Conservation (phyloP, 2,888 invertebrate species). For the Lepidocyrtinus sp. region DNA sequence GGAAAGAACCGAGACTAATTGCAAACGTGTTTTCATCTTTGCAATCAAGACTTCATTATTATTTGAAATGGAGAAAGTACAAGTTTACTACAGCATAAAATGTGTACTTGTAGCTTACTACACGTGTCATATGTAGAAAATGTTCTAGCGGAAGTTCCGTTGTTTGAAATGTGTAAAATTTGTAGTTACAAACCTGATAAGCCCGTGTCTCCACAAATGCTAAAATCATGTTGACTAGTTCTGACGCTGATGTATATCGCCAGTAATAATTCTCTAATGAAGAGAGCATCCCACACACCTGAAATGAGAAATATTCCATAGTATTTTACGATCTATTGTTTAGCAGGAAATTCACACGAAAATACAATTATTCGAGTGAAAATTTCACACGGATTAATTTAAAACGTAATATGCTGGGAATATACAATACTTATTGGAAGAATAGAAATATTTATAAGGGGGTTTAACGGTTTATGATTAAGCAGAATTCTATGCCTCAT, state of each 20-base stretch:
- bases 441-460: no score
- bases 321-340: no score
- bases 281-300: conserved; percentile 93
- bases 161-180: no score
- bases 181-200: conserved; percentile 76
- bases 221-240: conserved; percentile 94
- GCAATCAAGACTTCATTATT: neutral
- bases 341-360: no score
- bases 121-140: no score
- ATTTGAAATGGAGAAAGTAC: no score
- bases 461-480: neutral
- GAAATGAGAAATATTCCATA: no score
- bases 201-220: conserved; percentile 91
- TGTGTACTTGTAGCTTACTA: neutral
- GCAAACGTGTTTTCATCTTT: neutral
- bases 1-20: neutral
- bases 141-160: neutral
- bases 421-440: no score
- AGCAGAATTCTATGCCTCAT: neutral
- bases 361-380: no score
- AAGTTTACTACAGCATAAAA: no score
- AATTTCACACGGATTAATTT: no score
- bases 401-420: no score
- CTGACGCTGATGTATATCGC: conserved; percentile 94
- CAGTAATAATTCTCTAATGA: conserved; percentile 95